Evolutionary conservation across 2,797 vertebrate species (phyloP).

Genomic region (Danio choprae): DNA sequence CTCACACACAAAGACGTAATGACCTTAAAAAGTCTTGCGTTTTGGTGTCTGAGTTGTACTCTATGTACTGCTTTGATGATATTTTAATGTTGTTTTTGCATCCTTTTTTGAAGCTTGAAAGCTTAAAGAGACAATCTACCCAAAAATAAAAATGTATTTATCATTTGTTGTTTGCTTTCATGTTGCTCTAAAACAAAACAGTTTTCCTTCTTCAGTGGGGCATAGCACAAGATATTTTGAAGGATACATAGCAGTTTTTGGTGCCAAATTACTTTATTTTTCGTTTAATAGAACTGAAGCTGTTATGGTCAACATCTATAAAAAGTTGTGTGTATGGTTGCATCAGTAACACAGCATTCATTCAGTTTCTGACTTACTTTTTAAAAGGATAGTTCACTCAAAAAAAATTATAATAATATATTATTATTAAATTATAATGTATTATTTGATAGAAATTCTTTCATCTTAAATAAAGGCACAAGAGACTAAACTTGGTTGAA

Average conservation of each 20-base stretch:
- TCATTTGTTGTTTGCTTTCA: not conserved
- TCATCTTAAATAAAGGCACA: no score
- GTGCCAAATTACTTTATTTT: no score
- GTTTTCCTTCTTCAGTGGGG: not conserved
- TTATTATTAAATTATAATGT: no score
- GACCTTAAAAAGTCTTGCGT: not conserved
- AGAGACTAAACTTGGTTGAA: no score
- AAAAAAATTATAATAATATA: no score
- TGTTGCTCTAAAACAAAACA: not conserved
- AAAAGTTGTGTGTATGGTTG: no score
- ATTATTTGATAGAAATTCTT: no score
- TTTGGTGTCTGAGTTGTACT: not conserved
- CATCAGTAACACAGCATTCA: no score
- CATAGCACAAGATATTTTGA: not conserved
- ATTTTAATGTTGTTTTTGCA: not conserved
- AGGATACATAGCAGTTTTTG: not conserved
- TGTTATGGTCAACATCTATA: not conserved
- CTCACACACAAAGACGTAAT: not conserved
- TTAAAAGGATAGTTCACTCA: no score
- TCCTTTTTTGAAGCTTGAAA: not conserved
- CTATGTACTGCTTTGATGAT: not conserved
- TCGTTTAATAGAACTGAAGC: no score
- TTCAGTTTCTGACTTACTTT: no score
- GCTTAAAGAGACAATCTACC: not conserved
- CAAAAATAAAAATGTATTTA: not conserved